phyloP scores from a whole-genome alignment of 2,888 invertebrate genomes.

The Parasteatoda lunata region DNA sequence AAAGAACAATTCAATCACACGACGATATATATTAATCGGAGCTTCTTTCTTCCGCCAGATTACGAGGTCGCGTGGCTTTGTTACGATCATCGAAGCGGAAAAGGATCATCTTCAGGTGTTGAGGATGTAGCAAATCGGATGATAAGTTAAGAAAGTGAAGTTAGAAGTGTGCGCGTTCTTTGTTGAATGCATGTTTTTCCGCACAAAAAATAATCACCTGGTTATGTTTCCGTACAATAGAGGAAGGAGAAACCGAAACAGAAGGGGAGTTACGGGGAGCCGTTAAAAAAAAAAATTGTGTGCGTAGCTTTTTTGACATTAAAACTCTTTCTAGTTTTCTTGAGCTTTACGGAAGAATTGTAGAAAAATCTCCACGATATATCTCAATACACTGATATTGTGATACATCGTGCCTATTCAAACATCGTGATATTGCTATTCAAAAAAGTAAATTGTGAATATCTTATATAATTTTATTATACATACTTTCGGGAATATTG shows the following conservation, averaged over 20 bases:
- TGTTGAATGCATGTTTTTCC: not conserved
- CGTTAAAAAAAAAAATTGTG: no score
- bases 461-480: no score
- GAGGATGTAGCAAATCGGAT: not conserved
- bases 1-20: not conserved
- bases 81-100: constrained; percentile 21
- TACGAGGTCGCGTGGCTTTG: constrained; percentile 8
- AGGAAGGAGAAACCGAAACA: not conserved
- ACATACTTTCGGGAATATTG: no score
- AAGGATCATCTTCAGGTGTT: constrained; percentile 1
- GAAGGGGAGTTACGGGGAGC: no score
- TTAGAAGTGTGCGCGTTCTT: constrained; percentile 4
- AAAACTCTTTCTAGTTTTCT: no score
- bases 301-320: no score
- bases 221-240: not conserved
- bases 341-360: no score
- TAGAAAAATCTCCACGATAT: no score
- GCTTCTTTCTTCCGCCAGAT: not conserved
- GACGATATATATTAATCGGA: not conserved
- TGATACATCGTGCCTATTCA: no score
- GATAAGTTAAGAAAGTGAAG: constrained; percentile 7
- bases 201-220: not conserved
- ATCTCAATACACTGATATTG: no score
- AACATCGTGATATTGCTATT: no score
- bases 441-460: no score